phyloP scores from a whole-genome alignment of 92 coral and sea anemone species.

The Palythoa grandis region DNA sequence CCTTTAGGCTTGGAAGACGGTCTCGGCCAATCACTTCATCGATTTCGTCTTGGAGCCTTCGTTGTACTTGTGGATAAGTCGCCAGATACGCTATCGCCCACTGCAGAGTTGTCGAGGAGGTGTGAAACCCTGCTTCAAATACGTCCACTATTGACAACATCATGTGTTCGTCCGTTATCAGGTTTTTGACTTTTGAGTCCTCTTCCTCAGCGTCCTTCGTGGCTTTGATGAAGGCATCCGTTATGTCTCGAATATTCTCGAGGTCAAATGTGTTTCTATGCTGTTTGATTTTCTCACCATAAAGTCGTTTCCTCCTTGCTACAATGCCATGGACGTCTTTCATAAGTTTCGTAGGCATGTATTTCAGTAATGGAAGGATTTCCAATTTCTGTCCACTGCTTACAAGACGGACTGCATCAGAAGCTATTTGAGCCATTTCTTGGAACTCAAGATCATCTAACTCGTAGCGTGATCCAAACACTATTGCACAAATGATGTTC shows the following conservation, averaged over 20 bases:
- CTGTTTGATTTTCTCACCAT: slow-evolving; percentile 17
- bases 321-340: slow-evolving; percentile 33
- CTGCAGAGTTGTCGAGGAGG: slow-evolving; percentile 47
- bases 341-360: not conserved
- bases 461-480: no score
- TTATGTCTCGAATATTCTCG: slow-evolving; percentile 54
- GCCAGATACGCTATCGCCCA: no score
- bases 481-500: no score
- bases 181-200: no score
- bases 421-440: slow-evolving; percentile 22
- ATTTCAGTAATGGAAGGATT: no score
- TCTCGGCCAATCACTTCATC: slow-evolving; percentile 5
- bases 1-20: slow-evolving; percentile 58
- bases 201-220: no score
- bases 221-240: slow-evolving; percentile 13
- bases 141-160: not conserved
- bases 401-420: not conserved
- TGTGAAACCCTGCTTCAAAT: slow-evolving; percentile 68
- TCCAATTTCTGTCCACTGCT: no score
- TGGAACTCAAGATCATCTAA: slow-evolving; percentile 55
- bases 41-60: slow-evolving; percentile 48
- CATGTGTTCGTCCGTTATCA: no score
- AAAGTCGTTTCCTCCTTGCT: slow-evolving; percentile 38
- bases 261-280: not conserved
- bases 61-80: slow-evolving; percentile 57